These are phyloP conservation scores for Tupaia chinensis DNA, from an alignment of 2,113 vertebrate genomes.

Conservation along the genomic window DNA sequence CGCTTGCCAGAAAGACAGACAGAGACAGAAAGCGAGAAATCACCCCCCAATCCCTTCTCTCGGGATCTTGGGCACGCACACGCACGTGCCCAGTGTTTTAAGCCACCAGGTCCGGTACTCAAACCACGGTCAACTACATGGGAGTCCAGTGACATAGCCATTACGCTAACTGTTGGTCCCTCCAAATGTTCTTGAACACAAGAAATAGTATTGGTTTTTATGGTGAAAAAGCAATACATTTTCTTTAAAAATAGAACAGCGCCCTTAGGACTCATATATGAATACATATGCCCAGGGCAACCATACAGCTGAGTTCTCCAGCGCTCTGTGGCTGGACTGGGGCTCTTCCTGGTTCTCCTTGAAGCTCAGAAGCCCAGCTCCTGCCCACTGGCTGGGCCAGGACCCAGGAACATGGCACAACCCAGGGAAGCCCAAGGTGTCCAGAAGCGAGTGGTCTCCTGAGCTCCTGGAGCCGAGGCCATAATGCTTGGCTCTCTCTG, in stretches of 20 bases:
- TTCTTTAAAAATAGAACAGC: neutral
- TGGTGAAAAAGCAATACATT: neutral
- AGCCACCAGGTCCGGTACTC: too few relatives aligned
- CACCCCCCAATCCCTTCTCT: too few relatives aligned
- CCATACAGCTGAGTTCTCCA: neutral
- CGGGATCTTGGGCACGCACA: too few relatives aligned
- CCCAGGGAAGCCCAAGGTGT: neutral
- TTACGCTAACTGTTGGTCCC: too few relatives aligned
- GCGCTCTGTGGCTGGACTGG: neutral
- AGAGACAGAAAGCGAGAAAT: too few relatives aligned
- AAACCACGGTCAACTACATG: too few relatives aligned
- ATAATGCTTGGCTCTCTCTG: neutral
- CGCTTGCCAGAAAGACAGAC: too few relatives aligned
- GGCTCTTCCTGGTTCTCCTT: neutral
- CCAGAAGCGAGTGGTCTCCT: neutral
- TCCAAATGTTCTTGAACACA: neutral
- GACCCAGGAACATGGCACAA: neutral
- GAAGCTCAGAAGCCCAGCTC: neutral
- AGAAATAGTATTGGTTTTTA: too few relatives aligned
- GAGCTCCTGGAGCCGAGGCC: neutral
- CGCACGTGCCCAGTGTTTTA: too few relatives aligned
- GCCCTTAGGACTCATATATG: neutral
- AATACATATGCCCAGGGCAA: neutral
- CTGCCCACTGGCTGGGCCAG: neutral
- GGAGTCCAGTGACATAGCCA: too few relatives aligned